A percentile compares a stretch with the other conserved stretches of the same genome.
These are phyloP conservation scores for Blomia tropicalis DNA, from an alignment of 2,888 invertebrate genomes.

Conservation along the genomic window DNA sequence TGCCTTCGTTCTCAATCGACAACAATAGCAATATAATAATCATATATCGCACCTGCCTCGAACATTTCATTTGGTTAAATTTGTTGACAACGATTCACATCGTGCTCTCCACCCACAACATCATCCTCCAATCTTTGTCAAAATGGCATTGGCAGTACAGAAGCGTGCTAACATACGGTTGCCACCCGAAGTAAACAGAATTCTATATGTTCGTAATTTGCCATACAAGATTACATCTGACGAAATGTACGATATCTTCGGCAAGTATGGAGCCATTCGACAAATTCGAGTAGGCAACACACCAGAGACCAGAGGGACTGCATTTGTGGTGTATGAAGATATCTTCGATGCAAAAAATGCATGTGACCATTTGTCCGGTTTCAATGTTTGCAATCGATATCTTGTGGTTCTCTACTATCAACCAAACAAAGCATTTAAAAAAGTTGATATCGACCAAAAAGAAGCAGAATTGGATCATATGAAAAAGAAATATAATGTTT, in stretches of 20 bases:
- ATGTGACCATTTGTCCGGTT: conserved; percentile 95
- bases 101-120: no score
- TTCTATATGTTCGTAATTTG: conserved; percentile 85
- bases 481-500: conserved; percentile 79
- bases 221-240: conserved; percentile 98
- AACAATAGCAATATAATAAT: no score
- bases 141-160: conserved; percentile 7
- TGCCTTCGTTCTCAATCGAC: no score
- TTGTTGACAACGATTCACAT: no score
- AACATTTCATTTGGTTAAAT: no score
- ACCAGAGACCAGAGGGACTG: conserved; percentile 91
- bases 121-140: neutral
- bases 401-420: conserved; percentile 97
- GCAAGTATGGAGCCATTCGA: conserved; percentile 96
- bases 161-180: conserved; percentile 57
- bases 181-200: conserved; percentile 95
- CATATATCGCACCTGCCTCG: no score
- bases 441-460: conserved; percentile 57
- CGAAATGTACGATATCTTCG: conserved; percentile 99
- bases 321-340: conserved; percentile 98
- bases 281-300: conserved; percentile 97
- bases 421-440: conserved; percentile 63
- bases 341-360: conserved; percentile 99
- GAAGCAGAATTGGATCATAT: conserved; percentile 62
- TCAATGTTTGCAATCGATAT: conserved; percentile 96